These are phyloP conservation scores for Acleris sparsana DNA, from an alignment of 2,888 invertebrate species.

Conservation along the genomic window DNA sequence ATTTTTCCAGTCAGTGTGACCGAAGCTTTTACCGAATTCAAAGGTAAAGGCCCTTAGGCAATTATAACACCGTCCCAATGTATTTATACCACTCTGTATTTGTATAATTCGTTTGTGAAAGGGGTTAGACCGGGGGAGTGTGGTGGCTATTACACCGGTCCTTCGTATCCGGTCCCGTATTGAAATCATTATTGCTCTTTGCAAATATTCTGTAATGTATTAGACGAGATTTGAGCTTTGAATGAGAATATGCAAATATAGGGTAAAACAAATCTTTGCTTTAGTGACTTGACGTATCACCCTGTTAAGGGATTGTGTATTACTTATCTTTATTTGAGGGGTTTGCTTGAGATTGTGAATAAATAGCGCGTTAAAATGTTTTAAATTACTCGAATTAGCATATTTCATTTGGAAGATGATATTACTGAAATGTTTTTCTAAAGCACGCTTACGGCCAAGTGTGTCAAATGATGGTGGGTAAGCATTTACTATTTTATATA, in stretches of 20 bases:
- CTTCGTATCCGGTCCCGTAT: conserved; percentile 17
- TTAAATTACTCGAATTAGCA: no score
- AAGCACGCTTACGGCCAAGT: no score
- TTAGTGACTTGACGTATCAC: conserved; percentile 5
- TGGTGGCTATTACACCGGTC: conserved; percentile 9
- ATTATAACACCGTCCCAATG: conserved; percentile 33
- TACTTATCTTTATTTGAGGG: no score
- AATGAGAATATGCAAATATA: conserved; percentile 21
- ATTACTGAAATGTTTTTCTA: no score
- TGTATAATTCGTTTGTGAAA: conserved; percentile 30
- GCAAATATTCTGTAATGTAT: conserved; percentile 26
- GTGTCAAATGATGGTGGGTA: no score
- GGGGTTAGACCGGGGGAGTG: conserved; percentile 5
- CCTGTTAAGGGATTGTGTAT: not conserved
- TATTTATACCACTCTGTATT: conserved; percentile 27
- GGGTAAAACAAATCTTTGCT: conserved; percentile 22
- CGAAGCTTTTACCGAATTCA: conserved; percentile 30
- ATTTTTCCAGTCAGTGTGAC: conserved; percentile 27
- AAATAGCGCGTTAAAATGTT: no score
- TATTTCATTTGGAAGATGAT: no score
- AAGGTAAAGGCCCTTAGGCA: conserved; percentile 29
- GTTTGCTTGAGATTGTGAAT: no score
- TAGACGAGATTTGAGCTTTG: conserved; percentile 12
- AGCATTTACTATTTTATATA: no score
- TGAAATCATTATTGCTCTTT: conserved; percentile 28